These are phyloP conservation scores for Slavum lentiscoides DNA, from an alignment of 2,888 invertebrate species.

Conservation along the genomic window DNA sequence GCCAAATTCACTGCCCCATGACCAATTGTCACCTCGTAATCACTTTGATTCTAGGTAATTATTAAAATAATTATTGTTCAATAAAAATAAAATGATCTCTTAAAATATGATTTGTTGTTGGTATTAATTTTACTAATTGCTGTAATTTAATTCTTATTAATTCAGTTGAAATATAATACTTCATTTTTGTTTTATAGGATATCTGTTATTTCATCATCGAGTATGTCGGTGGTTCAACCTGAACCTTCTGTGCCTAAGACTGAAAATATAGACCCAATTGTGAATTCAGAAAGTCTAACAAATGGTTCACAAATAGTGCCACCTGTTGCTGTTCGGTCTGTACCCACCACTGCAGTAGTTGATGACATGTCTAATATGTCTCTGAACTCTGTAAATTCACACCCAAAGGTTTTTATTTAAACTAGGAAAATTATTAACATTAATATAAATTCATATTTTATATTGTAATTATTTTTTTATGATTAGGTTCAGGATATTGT, in stretches of 20 bases:
- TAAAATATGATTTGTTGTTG: too few species aligned
- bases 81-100: not conserved
- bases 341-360: conserved; percentile 30
- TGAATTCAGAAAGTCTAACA: conserved; percentile 39
- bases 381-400: conserved; percentile 30
- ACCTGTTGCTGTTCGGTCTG: conserved; percentile 35
- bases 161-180: not conserved
- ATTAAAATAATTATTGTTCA: not conserved
- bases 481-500: conserved; percentile 39
- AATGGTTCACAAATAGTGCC: conserved; percentile 34
- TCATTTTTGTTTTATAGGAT: conserved; percentile 5
- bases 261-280: conserved; percentile 36
- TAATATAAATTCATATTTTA: not conserved
- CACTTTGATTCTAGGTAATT: conserved; percentile 47
- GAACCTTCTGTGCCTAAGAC: conserved; percentile 45
- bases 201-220: conserved; percentile 40
- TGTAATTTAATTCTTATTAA: not conserved
- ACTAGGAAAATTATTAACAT: not conserved
- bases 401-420: conserved; percentile 41
- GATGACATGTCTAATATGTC: conserved; percentile 45
- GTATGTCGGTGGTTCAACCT: conserved; percentile 32
- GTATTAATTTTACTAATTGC: too few species aligned
- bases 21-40: conserved; percentile 48
- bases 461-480: conserved; percentile 15
- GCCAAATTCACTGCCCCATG: conserved; percentile 47